These are phyloP conservation scores for Cyprinus carpio DNA, from an alignment of 2,113 vertebrate species.

Conservation along the genomic window DNA sequence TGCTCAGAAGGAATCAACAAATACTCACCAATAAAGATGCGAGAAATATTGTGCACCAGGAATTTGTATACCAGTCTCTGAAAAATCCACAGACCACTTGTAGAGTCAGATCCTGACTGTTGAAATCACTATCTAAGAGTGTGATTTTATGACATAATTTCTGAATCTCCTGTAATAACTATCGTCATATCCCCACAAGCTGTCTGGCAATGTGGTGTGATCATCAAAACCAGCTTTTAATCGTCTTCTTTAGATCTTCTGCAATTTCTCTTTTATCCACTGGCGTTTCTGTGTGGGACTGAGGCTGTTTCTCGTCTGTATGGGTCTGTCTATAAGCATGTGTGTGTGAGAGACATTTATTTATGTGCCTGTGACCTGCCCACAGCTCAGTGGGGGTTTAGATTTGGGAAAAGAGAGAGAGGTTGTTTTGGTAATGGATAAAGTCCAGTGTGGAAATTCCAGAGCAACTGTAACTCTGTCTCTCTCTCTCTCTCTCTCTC, in stretches of 20 bases:
- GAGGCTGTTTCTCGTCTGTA: neutral
- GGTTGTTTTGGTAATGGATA: constrained; percentile 5
- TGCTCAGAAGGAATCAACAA: neutral
- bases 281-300: neutral
- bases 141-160: neutral
- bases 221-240: neutral
- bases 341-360: constrained; percentile 23
- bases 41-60: neutral
- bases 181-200: neutral
- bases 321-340: constrained; percentile 5
- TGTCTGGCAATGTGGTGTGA: neutral
- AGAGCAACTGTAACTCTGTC: neutral
- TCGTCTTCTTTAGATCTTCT: neutral
- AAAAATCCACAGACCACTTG: neutral
- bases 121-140: neutral
- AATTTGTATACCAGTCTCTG: neutral
- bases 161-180: neutral
- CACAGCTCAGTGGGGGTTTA: constrained; percentile 25
- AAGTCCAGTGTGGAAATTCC: constrained; percentile 44
- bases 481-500: neutral
- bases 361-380: constrained; percentile 30
- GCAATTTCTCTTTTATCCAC: neutral
- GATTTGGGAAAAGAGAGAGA: constrained; percentile 18
- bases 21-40: constrained; percentile 1
- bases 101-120: neutral